These are phyloP conservation scores for Zygothrica quintamaculata DNA, from an alignment of 2,888 invertebrate genomes.

Conservation along the genomic window DNA sequence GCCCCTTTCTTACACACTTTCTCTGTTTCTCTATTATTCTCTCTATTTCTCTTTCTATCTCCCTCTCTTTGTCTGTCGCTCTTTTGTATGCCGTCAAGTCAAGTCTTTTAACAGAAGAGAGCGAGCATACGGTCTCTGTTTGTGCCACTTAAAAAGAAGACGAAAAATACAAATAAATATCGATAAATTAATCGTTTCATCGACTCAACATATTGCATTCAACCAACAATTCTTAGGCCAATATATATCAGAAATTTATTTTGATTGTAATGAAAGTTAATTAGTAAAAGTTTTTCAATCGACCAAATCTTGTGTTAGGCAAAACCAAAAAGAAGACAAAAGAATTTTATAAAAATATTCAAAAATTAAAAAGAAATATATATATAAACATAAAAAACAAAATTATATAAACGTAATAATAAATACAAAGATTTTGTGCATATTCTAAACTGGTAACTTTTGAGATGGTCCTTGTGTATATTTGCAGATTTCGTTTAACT, in stretches of 20 bases:
- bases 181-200: too few species aligned
- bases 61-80: constrained; percentile 13
- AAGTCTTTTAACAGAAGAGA: constrained; percentile 37
- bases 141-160: too few species aligned
- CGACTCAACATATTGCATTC: too few species aligned
- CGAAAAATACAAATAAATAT: too few species aligned
- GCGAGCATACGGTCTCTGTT: constrained; percentile 48
- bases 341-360: too few species aligned
- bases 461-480: constrained; percentile 94
- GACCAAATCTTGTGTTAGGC: constrained; percentile 29
- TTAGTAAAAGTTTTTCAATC: constrained; percentile 6
- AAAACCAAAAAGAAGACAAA: too few species aligned
- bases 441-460: constrained; percentile 90
- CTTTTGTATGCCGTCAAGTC: constrained; percentile 24
- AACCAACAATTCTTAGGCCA: constrained; percentile 2
- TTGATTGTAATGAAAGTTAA: constrained; percentile 18
- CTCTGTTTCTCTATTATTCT: constrained; percentile 40
- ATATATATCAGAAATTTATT: constrained; percentile 6
- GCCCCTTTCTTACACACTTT: constrained; percentile 17
- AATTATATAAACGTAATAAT: constrained; percentile 18
- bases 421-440: constrained; percentile 17
- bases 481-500: constrained; percentile 69
- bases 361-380: too few species aligned
- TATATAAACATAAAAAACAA: constrained; percentile 3
- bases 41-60: constrained; percentile 30